Conservation (phyloP, 2,888 invertebrate genomes). For the Agrochola lota region DNA sequence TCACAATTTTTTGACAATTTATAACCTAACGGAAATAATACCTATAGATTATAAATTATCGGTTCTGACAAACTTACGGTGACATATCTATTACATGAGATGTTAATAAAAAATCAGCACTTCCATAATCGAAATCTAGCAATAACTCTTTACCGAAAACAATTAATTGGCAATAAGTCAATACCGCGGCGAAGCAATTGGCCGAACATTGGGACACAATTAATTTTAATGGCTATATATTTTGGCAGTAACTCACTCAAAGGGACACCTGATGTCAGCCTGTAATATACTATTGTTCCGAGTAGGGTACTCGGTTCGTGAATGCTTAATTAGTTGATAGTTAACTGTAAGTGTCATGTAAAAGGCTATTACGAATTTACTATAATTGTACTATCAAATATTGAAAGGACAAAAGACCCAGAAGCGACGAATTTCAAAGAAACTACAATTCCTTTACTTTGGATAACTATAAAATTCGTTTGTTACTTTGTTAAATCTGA, state of each 20-base stretch:
- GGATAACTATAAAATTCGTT: no score
- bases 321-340: conserved; percentile 54
- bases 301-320: conserved; percentile 40
- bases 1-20: no score
- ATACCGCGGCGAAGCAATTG: conserved; percentile 60
- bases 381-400: background rate
- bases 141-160: conserved; percentile 40
- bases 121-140: conserved; percentile 6
- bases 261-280: conserved; percentile 71
- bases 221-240: conserved; percentile 72
- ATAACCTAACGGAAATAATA: no score
- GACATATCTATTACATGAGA: background rate
- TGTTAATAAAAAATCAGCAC: background rate
- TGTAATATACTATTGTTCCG: conserved; percentile 48
- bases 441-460: no score
- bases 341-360: conserved; percentile 24
- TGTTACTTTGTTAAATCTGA: no score
- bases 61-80: no score
- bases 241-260: conserved; percentile 70
- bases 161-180: conserved; percentile 71
- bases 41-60: no score
- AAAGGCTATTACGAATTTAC: conserved; percentile 1
- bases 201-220: conserved; percentile 65
- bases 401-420: background rate
- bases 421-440: no score